A percentile compares a stretch with the other conserved stretches of the same genome.
These are phyloP conservation scores for Nasonia oneida DNA, from an alignment of 2,888 invertebrate species.

Conservation along the genomic window DNA sequence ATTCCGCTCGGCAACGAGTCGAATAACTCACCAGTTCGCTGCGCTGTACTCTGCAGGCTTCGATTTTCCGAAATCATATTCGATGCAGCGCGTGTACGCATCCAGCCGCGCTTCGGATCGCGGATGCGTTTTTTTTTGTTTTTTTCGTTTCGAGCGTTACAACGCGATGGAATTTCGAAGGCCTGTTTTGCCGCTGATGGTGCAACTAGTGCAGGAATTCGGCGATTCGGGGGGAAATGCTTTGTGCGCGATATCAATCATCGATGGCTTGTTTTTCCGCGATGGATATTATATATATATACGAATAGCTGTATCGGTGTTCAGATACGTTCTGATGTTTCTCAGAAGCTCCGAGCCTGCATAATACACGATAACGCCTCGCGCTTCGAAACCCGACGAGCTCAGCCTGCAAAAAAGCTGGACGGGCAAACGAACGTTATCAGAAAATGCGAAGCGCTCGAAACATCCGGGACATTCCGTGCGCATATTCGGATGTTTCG, in stretches of 20 bases:
- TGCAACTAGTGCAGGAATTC: too few species aligned
- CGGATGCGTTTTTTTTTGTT: not conserved
- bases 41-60: not conserved
- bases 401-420: not conserved
- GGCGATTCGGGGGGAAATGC: too few species aligned
- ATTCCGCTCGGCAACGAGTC: conserved; percentile 62
- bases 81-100: not conserved
- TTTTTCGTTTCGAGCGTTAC: not conserved
- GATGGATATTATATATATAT: too few species aligned
- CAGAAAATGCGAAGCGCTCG: not conserved
- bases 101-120: too few species aligned
- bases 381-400: not conserved
- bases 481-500: conserved; percentile 27
- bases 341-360: too few species aligned
- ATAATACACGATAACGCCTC: too few species aligned
- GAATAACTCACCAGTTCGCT: not conserved
- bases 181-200: too few species aligned
- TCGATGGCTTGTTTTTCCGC: too few species aligned
- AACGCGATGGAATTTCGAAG: not conserved
- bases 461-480: conserved; percentile 47
- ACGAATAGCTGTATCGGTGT: too few species aligned
- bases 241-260: too few species aligned
- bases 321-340: too few species aligned
- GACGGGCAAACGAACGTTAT: conserved; percentile 15
- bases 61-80: not conserved